Evolutionary conservation across 1,140 invertebrate genomes (phyloP).

Genomic region (Zaprionus capensis): DNA sequence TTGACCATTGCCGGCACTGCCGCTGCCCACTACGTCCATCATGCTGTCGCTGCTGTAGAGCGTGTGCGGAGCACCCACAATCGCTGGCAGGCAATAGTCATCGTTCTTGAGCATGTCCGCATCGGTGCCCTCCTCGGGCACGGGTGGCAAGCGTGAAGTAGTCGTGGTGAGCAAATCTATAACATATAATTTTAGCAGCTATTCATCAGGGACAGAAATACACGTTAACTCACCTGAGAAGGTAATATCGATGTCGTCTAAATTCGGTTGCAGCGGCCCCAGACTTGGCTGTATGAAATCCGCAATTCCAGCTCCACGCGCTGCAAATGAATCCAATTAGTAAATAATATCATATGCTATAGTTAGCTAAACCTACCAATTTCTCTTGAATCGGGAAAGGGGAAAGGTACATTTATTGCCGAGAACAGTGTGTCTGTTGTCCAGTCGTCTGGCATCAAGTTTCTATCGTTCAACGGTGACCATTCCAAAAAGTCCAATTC

Average conservation of each 20-base stretch:
- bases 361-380: conserved; percentile 88
- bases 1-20: conserved; percentile 18
- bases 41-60: conserved; percentile 69
- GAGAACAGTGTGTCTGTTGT: conserved; percentile 94
- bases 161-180: conserved; percentile 72
- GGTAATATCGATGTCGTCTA: conserved; percentile 96
- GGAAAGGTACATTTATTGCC: conserved; percentile 95
- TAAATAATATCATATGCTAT: not conserved
- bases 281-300: conserved; percentile 99
- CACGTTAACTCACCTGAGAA: conserved; percentile 88
- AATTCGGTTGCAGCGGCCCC: conserved; percentile 97
- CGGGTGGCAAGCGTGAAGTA: conserved; percentile 85
- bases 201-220: not conserved
- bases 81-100: conserved; percentile 73
- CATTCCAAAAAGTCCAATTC: conserved; percentile 92
- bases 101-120: conserved; percentile 81
- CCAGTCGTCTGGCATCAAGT: conserved; percentile 88
- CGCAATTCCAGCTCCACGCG: conserved; percentile 89
- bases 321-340: conserved; percentile 71
- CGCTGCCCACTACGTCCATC: conserved; percentile 64
- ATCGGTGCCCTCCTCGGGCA: conserved; percentile 85
- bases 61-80: conserved; percentile 75
- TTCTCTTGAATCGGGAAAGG: conserved; percentile 98
- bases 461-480: conserved; percentile 89
- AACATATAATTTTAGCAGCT: too few relatives aligned